Evolutionary conservation across 2,113 vertebrate species (phyloP).

Genomic region (Scomber japonicus): DNA sequence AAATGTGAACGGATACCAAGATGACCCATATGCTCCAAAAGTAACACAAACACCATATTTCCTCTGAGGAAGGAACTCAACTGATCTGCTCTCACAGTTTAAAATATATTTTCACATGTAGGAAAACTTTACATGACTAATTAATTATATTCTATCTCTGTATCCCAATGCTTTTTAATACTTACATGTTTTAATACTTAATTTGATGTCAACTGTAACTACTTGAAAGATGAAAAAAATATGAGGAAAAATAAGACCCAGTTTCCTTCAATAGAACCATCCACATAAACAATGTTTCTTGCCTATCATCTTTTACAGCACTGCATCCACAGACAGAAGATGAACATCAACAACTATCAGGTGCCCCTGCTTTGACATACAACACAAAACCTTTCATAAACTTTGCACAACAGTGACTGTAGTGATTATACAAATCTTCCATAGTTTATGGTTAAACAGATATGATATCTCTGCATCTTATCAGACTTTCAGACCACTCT

Average conservation of each 20-base stretch:
- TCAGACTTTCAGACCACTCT: constrained; percentile 5
- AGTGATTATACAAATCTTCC: too few relatives aligned
- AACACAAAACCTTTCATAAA: neutral
- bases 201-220: neutral
- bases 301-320: neutral
- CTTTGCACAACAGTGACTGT: neutral
- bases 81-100: neutral
- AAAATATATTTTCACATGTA: neutral
- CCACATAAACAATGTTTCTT: too few relatives aligned
- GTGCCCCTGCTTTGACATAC: constrained; percentile 9
- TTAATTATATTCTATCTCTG: too few relatives aligned
- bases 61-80: neutral
- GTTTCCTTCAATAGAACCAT: too few relatives aligned
- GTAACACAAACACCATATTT: neutral
- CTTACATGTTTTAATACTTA: too few relatives aligned
- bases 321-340: neutral
- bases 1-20: neutral
- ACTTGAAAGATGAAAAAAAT: neutral
- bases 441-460: too few relatives aligned
- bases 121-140: neutral
- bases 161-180: too few relatives aligned
- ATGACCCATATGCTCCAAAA: neutral
- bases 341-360: neutral
- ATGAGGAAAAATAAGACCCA: too few relatives aligned
- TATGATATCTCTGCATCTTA: constrained; percentile 25